Evolutionary conservation across 1,140 invertebrate species (phyloP), one percentile per base, ranked within the genome.

Genomic region (Habropoda laboriosa): DNA sequence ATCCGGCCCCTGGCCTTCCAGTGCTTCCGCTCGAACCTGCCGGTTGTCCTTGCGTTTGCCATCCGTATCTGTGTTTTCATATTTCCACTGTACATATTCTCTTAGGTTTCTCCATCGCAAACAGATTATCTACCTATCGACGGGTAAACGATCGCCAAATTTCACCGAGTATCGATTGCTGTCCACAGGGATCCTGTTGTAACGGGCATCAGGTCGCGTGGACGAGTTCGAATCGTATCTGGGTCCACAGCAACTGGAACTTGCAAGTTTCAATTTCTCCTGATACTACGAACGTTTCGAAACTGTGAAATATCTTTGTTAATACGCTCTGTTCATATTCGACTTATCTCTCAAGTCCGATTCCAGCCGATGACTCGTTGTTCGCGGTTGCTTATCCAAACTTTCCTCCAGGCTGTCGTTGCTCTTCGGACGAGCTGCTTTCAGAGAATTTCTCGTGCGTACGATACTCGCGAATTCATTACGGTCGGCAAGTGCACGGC

Each of bases 191-290:
- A 68, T 55, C 42, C 70, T 86, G 53, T 75, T 66, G 72, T 84
- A 42, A 61, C 64, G 61, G 0, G 71, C 73, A 58, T 87, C 85
- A 1, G 81, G 83, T 63, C 83, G 83, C 40, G 55, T n/a, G 3
- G 74, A 79, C 18, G 74, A 78, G n/a, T 42, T 51, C 4, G 82
- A 79, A 63, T 70, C 79, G 55, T 87, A 83, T 75, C 75, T 89
- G 27, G 74, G 60, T 13, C 85, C 83, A 72, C 89, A 90, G 58
- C 89, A 90, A 45, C 80, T 87, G 68, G 80, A 82, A 74, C 88
- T 85, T 90, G 80, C 77, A 83, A 51, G 35, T 74, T 66, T 49
- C 79, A 82, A 86, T 68, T 51, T 51, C 21, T 55, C 68, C 51
- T 83, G 45, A 76, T 27, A 45, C n/a, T n/a, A n/a, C 18, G 53